Conservation (phyloP, 2,113 vertebrate species). For the Lichenostomus cassidix region DNA sequence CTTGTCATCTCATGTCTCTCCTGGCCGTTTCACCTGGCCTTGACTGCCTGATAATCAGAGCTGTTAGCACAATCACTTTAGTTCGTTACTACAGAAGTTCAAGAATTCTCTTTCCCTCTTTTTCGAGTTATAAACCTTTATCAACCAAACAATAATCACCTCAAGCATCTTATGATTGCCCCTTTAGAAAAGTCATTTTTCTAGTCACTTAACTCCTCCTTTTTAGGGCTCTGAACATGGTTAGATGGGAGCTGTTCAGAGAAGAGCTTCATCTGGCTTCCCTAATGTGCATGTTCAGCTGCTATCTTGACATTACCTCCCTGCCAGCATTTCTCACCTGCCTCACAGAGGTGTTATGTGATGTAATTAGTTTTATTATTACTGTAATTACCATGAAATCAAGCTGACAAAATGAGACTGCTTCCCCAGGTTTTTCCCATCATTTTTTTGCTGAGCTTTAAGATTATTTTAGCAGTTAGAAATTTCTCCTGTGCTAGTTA, state of each 20-base stretch:
- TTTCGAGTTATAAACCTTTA: not conserved
- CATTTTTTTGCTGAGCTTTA: slow-evolving; percentile 3
- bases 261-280: not conserved
- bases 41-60: not conserved
- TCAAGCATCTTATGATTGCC: not conserved
- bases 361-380: slow-evolving; percentile 55
- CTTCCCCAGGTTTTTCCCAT: not conserved
- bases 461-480: not conserved
- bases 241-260: not conserved
- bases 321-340: slow-evolving; percentile 39
- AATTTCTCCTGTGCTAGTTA: not conserved
- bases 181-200: not conserved
- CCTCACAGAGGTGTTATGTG: slow-evolving; percentile 25
- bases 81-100: not conserved
- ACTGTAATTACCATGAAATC: slow-evolving; percentile 28
- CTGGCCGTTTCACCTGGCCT: rapidly evolving
- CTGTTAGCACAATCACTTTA: not conserved
- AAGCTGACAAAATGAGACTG: slow-evolving; percentile 18
- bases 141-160: not conserved
- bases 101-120: not conserved
- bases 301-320: slow-evolving; percentile 22
- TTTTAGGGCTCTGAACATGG: not conserved
- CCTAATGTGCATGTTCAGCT: not conserved
- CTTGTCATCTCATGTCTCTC: not conserved
- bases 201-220: not conserved